These are phyloP conservation scores for Neocrepidodera transversa DNA, from an alignment of 2,888 invertebrate species.

Conservation along the genomic window DNA sequence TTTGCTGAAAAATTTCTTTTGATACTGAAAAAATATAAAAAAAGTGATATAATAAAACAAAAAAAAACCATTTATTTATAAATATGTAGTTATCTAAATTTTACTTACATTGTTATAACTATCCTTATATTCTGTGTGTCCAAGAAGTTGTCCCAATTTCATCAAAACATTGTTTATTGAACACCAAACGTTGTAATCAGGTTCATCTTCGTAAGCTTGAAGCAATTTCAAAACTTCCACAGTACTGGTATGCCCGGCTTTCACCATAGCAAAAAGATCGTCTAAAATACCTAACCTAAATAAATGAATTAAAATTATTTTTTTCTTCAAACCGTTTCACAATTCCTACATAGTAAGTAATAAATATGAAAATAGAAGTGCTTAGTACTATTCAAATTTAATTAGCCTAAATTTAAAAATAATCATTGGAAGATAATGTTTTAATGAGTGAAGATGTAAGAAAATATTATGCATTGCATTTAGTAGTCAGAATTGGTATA, in stretches of 20 bases:
- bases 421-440: no score
- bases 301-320: no score
- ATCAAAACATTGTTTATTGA: constrained; percentile 80
- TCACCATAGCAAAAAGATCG: constrained; percentile 91
- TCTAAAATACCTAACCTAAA: constrained; percentile 78
- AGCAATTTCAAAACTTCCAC: constrained; percentile 85
- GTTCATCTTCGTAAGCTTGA: constrained; percentile 83
- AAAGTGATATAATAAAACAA: no score
- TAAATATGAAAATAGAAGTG: no score
- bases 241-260: constrained; percentile 84
- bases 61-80: constrained; percentile 19
- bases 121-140: constrained; percentile 78
- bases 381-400: no score
- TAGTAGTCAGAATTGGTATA: no score
- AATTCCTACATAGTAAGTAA: no score
- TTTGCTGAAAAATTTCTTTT: constrained; percentile 74
- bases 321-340: no score
- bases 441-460: no score
- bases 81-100: background rate
- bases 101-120: constrained; percentile 67
- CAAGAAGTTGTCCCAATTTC: constrained; percentile 78
- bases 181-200: constrained; percentile 94
- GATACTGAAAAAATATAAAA: constrained; percentile 69
- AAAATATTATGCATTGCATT: no score
- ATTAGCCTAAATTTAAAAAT: no score